These are phyloP conservation scores for Smithornis capensis DNA, from an alignment of 2,113 vertebrate species.

Conservation along the genomic window DNA sequence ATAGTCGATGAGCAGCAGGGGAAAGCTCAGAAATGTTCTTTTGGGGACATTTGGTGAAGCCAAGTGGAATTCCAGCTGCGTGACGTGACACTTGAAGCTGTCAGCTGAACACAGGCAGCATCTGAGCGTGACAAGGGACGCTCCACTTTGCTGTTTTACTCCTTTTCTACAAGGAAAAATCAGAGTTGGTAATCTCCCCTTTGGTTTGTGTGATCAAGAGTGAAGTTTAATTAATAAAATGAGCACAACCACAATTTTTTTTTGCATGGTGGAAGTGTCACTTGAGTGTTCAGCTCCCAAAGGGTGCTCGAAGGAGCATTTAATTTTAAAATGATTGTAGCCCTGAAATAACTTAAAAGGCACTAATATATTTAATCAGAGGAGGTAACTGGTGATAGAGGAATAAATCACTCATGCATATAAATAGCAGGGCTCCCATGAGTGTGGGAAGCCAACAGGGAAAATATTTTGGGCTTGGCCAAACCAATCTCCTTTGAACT, in stretches of 20 bases:
- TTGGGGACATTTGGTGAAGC: neutral
- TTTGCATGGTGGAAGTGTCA: conserved; percentile 15
- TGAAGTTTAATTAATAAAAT: conserved; percentile 42
- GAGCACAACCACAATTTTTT: neutral
- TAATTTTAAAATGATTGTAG: conserved; percentile 52
- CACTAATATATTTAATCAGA: conserved; percentile 43
- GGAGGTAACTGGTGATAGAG: conserved; percentile 22
- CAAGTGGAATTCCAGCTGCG: neutral
- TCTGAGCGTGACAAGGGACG: neutral
- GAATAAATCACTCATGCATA: conserved; percentile 35
- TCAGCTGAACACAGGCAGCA: neutral
- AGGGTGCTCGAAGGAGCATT: conserved; percentile 9
- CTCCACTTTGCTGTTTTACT: neutral
- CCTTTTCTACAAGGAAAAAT: neutral
- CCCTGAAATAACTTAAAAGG: conserved; percentile 40
- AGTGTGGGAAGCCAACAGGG: neutral
- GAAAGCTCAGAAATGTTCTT: neutral
- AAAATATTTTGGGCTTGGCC: neutral
- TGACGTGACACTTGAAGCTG: neutral
- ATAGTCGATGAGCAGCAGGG: neutral
- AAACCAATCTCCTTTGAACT: rapidly evolving
- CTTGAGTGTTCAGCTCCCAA: conserved; percentile 4
- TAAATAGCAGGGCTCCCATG: neutral
- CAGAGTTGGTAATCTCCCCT: neutral
- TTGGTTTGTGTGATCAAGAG: neutral